These are phyloP conservation scores for Australoheros facetus DNA, from an alignment of 2,797 vertebrate genomes.

Conservation along the genomic window DNA sequence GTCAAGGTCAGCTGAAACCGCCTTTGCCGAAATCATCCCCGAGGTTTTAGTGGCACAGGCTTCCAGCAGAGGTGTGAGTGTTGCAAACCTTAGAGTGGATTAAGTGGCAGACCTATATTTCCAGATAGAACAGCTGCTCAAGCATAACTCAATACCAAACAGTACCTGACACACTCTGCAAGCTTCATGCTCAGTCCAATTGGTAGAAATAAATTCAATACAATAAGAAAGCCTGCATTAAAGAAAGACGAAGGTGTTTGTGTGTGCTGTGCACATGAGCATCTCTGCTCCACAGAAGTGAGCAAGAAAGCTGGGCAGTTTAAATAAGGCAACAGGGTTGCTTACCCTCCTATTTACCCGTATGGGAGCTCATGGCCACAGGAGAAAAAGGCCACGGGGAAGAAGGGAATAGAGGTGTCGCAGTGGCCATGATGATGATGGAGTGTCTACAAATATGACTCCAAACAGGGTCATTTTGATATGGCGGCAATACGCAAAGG, in stretches of 20 bases:
- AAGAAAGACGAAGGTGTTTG: slow-evolving; percentile 23
- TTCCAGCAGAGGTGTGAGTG: slow-evolving; percentile 52
- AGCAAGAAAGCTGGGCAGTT: slow-evolving; percentile 62
- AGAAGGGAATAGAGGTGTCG: slow-evolving; percentile 76
- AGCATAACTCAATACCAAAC: slow-evolving; percentile 76
- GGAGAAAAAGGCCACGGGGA: slow-evolving; percentile 75
- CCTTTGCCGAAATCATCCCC: slow-evolving; percentile 58
- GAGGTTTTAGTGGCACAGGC: slow-evolving; percentile 54
- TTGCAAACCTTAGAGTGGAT: slow-evolving; percentile 62
- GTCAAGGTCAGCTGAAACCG: slow-evolving; percentile 66
- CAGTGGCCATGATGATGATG: slow-evolving; percentile 80
- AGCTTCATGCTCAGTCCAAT: slow-evolving; percentile 67
- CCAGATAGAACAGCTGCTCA: slow-evolving; percentile 66
- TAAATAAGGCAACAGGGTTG: slow-evolving; percentile 76
- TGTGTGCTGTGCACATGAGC: slow-evolving; percentile 33
- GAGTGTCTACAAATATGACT: slow-evolving; percentile 86
- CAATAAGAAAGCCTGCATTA: slow-evolving; percentile 53
- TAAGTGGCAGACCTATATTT: slow-evolving; percentile 67
- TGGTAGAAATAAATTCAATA: slow-evolving; percentile 72
- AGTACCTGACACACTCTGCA: slow-evolving; percentile 66
- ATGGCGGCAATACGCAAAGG: slow-evolving; percentile 75
- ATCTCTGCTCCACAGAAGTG: slow-evolving; percentile 54
- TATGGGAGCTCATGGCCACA: slow-evolving; percentile 61
- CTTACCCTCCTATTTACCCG: slow-evolving; percentile 68
- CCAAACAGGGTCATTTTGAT: slow-evolving; percentile 85